Evolutionary conservation across 1,140 invertebrate species (phyloP).

Genomic region (Potamilus streckersoni): DNA sequence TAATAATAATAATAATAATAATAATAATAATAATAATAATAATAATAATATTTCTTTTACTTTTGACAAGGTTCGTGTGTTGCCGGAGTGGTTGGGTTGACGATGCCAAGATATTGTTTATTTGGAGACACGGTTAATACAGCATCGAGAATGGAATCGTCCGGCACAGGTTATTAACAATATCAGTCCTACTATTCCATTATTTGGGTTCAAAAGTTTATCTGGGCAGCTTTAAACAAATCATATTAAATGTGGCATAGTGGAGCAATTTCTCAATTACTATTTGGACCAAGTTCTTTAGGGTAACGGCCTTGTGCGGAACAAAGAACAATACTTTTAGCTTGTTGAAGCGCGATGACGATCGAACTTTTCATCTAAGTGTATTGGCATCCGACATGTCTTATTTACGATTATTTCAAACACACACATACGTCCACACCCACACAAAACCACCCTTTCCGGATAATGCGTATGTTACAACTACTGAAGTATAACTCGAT

Average conservation of each 20-base stretch:
- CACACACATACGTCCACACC: too few species aligned
- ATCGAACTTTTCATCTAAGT: too few species aligned
- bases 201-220: neutral
- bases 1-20: too few species aligned
- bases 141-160: constrained; percentile 42
- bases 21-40: too few species aligned
- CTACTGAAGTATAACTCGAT: too few species aligned
- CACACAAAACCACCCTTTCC: too few species aligned
- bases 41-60: too few species aligned
- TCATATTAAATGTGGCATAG: neutral
- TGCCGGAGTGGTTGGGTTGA: constrained; percentile 49
- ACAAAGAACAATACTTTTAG: too few species aligned
- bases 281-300: neutral
- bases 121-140: constrained; percentile 45
- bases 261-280: neutral
- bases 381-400: too few species aligned
- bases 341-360: too few species aligned
- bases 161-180: constrained; percentile 34
- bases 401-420: too few species aligned
- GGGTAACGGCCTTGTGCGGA: neutral
- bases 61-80: constrained; percentile 37
- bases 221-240: neutral
- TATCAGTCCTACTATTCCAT: neutral
- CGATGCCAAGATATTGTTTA: constrained; percentile 51
- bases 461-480: too few species aligned